Evolutionary conservation across 1,140 invertebrate genomes (phyloP), one percentile per base, ranked within the genome.

Genomic region (Geopemphigus sp.): DNA sequence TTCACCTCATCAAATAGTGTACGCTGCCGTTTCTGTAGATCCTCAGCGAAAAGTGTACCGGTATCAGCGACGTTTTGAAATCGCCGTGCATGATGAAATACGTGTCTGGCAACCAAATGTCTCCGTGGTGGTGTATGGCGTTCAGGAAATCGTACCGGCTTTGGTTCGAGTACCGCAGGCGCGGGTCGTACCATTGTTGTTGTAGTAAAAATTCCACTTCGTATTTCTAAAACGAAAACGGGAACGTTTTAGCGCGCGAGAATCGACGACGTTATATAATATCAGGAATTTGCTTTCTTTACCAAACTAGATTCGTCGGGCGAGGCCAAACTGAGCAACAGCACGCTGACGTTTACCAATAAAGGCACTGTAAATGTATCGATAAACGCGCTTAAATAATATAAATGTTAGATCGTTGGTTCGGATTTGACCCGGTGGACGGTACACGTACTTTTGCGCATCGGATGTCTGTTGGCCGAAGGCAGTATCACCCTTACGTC

Each of bases 71-170:
- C 86, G 94, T 92, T 88, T 95, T 95, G 86, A 96, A 95, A 86
- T 96, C 94, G 80, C 94, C 94, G 86, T 96, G 94, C 92, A 96
- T 96, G 85, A 96, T 95, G 88, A 96, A 96, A 86, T 96, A 96
- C 32, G 94, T 95, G 86, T 96, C 94, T 61, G 95, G 94, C 83
- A 95, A 89, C 94, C 94, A 96, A 84, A 96, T 92, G 83, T 93
- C 90, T 83, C 93, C 90, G 86, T 94, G 91, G 86, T 95, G 94
- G 85, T 95, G 94, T 82, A 96, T 94, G 76, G 93, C 94, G 86
- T 96, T 96, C 81, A 96, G 87, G 86, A 91, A 95, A 84, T 92
- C 90, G 87, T 93, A 94, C 84, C 91, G 89, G 82, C 91, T 93
- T 85, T 91, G 91, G 86, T 95, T 95, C 84, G 92, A 92, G 86